These are phyloP conservation scores for Achroia grisella DNA, from an alignment of 1,140 invertebrate genomes.

Conservation along the genomic window DNA sequence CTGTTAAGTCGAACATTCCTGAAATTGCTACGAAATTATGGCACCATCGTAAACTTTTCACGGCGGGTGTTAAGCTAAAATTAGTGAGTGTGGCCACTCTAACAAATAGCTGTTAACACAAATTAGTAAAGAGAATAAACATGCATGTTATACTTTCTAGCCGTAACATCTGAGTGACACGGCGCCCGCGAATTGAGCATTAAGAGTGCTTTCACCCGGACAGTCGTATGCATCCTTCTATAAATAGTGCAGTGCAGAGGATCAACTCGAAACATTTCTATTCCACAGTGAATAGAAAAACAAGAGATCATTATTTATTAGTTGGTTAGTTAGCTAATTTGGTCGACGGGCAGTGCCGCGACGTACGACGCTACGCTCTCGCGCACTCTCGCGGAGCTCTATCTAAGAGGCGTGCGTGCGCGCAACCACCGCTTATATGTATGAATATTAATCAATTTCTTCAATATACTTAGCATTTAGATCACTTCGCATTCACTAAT, in stretches of 20 bases:
- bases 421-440: constrained; percentile 22
- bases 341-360: constrained; percentile 47
- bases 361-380: constrained; percentile 46
- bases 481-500: too few species aligned
- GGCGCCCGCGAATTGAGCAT: constrained; percentile 51
- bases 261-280: constrained; percentile 58
- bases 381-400: constrained; percentile 34
- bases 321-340: constrained; percentile 70
- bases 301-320: constrained; percentile 73
- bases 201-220: constrained; percentile 70
- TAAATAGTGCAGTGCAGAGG: constrained; percentile 56
- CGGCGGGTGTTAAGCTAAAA: constrained; percentile 55
- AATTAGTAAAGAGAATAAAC: constrained; percentile 44
- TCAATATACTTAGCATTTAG: constrained; percentile 4
- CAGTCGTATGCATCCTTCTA: constrained; percentile 58
- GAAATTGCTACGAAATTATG: constrained; percentile 58
- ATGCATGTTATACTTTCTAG: constrained; percentile 34
- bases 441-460: constrained; percentile 45
- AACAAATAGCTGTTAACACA: constrained; percentile 54
- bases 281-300: constrained; percentile 67
- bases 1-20: constrained; percentile 57
- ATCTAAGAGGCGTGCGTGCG: constrained; percentile 22
- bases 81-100: constrained; percentile 51
- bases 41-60: constrained; percentile 59
- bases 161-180: constrained; percentile 30